A percentile compares a stretch with the other conserved stretches of the same genome.
Evolutionary conservation across 2,888 invertebrate species (phyloP).

Genomic region (Scrobipalpa atriplicella): DNA sequence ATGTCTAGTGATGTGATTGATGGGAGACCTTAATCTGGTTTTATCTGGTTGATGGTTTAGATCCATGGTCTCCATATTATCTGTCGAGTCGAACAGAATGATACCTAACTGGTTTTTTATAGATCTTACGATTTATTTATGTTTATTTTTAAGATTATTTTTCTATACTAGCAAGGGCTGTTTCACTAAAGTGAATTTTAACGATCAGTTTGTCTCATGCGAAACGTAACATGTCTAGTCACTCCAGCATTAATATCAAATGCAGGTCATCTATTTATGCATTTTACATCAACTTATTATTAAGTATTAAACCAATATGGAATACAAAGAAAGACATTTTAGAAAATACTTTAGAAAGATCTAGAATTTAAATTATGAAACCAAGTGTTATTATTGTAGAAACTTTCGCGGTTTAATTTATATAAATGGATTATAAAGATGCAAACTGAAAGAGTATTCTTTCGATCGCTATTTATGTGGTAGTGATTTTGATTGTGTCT

Average conservation of each 20-base stretch:
- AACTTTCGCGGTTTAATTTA: constrained; percentile 7
- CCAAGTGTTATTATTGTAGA: not conserved
- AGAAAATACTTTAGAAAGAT: constrained; percentile 38
- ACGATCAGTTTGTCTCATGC: constrained; percentile 33
- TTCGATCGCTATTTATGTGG: constrained; percentile 2
- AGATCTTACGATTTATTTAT: constrained; percentile 1
- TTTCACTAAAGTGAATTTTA: constrained; percentile 7
- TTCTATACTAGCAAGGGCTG: constrained; percentile 6
- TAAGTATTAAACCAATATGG: constrained; percentile 35
- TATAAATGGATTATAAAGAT: not conserved
- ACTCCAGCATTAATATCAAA: constrained; percentile 63
- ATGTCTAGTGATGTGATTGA: not conserved
- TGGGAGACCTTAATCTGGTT: not conserved
- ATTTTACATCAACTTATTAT: constrained; percentile 38
- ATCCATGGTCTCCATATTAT: not conserved
- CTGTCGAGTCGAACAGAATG: not conserved
- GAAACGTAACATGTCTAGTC: constrained; percentile 66
- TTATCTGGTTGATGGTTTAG: too few relatives aligned
- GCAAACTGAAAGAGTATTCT: constrained; percentile 4
- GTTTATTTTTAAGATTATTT: constrained; percentile 8
- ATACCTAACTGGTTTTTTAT: not conserved
- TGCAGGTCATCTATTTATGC: constrained; percentile 50
- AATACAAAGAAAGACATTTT: constrained; percentile 47
- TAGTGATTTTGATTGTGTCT: constrained; percentile 1
- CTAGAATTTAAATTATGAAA: constrained; percentile 17